Evolutionary conservation across 2,888 invertebrate genomes (phyloP), one percentile per base, ranked within the genome.

Genomic region (Matsumyia berberina): DNA sequence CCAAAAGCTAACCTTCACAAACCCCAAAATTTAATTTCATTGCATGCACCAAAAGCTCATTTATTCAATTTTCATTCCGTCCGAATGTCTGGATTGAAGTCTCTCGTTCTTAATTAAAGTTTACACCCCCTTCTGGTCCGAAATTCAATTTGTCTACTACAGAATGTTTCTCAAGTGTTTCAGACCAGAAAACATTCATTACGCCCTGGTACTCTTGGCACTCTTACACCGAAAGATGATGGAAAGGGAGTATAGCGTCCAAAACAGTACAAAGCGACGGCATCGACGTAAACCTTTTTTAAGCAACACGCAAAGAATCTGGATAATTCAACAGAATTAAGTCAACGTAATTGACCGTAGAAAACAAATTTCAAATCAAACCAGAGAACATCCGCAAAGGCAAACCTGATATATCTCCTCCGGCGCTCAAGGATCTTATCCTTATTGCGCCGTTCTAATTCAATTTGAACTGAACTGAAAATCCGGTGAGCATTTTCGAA

Each of bases 111-210:
- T 73, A 83, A 83, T 83, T 83, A 83, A 83, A 79, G 44, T 83
- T 69, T 57, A 69, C 53, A 78, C 66, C 70, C 8, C 55, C 8
- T 53, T 66, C 72, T 67, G 60, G 72, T 35, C 73, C 44, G 24
- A 74, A 83, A 74, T 79, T 73, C 64, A 83, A 83, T 83, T 83
- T 79, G 79, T 83, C 73, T 79, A 69, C 79, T 74, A 64, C 51
- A 73, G 79, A 74, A 79, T 79, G 79, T 83, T 79, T 69, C 73
- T 79, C 64, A 79, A 83, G 83, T 83, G 79, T 73, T 79, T 57
- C 53, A 57, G 51, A 83, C 67, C 64, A 62, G 66, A 73, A 62
- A 79, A 69, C 83, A 79, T 83, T 83, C 73, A 79, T 83, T 74
- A 73, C 79, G 64, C 58, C 69, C 49, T 66, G 15, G 15, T 60